Evolutionary conservation across 2,797 vertebrate species (phyloP), one percentile per base, ranked within the genome.

Genomic region (Typhlichthys eigenmanni): DNA sequence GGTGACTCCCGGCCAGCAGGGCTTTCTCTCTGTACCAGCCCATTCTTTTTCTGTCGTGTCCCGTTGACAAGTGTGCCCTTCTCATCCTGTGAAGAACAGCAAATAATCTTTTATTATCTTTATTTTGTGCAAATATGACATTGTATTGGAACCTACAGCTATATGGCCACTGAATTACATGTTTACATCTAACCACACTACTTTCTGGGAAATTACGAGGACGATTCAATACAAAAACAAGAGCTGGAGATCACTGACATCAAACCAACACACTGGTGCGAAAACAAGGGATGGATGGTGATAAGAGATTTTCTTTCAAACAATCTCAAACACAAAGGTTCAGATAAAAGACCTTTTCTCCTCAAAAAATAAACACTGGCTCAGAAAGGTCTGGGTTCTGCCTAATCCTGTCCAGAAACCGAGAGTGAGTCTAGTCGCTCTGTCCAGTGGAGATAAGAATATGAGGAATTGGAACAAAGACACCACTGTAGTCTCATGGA

Each of bases 1-100:
- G 89, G 83, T 51, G 92, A 89, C 82, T 93, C 93, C 55, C 89
- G 84, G 62, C 92, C 92, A 68, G 91, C 88, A 5, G 92, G 92
- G 57, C 88, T 86, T 73, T 90, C 91, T 82, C 90, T 86, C 45
- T 83, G 85, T 76, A 89, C 87, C 55, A 92, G 74, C 54, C 90
- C 89, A 60, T 92, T 94, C 71, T 72, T 93, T 78, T 85, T 92
- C 82, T 74, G 91, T 83, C 81, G 82, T 3, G 78, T 16, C 38
- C 75, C 78, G 12, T 70, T 91, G 70, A 75, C 76, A 50, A 64
- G 66, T 61, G 81, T 92, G 46, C 79, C 77, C 2, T 72, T 86
- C 24, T 75, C 75, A 2, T 76, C 56, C 92, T 93, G 83, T 38
- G 58, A 43, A 51, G 34, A 63, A 14, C 64, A 60, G 68, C 1